phyloP scores from a whole-genome alignment of 1,140 invertebrate genomes.

The Trichogramma pretiosum region DNA sequence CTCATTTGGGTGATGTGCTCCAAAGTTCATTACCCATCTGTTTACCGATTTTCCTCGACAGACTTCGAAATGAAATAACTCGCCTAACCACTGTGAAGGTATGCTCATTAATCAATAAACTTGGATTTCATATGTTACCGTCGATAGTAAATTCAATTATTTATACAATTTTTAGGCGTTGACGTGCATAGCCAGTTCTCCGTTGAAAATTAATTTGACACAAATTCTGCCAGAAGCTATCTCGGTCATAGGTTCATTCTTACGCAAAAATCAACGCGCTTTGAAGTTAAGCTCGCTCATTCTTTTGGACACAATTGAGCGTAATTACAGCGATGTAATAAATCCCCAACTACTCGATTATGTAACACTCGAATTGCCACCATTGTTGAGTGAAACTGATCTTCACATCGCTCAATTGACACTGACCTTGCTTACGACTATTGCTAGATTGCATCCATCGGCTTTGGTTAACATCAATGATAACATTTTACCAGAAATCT shows the following conservation, averaged over 20 bases:
- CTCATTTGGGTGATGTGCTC: slow-evolving; percentile 77
- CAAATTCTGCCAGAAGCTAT: slow-evolving; percentile 64
- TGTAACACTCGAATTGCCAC: slow-evolving; percentile 76
- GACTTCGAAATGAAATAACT: slow-evolving; percentile 93
- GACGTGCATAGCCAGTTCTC: slow-evolving; percentile 87
- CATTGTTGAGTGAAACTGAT: slow-evolving; percentile 86
- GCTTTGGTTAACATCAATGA: slow-evolving; percentile 59
- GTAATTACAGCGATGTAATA: slow-evolving; percentile 69
- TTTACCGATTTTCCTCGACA: slow-evolving; percentile 88
- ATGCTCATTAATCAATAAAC: neutral
- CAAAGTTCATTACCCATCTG: slow-evolving; percentile 70
- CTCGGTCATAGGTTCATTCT: slow-evolving; percentile 85
- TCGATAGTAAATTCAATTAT: too few relatives aligned
- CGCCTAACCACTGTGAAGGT: slow-evolving; percentile 86
- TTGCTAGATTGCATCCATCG: slow-evolving; percentile 60
- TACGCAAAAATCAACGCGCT: slow-evolving; percentile 94
- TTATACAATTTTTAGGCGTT: slow-evolving; percentile 65
- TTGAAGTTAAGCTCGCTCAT: slow-evolving; percentile 86
- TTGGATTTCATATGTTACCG: too few relatives aligned
- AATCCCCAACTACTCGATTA: slow-evolving; percentile 64
- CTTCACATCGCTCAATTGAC: slow-evolving; percentile 91
- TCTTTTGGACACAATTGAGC: slow-evolving; percentile 81
- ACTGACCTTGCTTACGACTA: slow-evolving; percentile 66
- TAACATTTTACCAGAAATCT: slow-evolving; percentile 73
- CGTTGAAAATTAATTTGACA: slow-evolving; percentile 74